Conservation (phyloP, 2,888 invertebrate species). For the Amiota minor region DNA sequence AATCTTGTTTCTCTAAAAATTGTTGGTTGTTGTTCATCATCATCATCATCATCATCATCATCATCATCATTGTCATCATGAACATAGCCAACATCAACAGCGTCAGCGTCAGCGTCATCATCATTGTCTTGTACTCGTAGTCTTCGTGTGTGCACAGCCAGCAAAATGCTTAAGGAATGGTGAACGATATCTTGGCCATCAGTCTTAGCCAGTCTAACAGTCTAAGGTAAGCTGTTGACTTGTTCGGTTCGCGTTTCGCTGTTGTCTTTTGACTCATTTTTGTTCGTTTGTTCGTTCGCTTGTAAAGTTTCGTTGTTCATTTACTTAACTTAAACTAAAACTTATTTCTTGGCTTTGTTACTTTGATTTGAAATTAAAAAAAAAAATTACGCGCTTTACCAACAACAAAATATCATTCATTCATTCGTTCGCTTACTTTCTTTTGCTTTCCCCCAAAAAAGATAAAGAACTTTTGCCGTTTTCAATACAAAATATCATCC, state of each 20-base stretch:
- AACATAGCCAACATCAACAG: neutral
- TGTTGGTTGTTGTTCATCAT: neutral
- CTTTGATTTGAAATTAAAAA: neutral
- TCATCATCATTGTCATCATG: neutral
- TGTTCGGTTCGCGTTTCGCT: slow-evolving; percentile 63
- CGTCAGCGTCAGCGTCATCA: slow-evolving; percentile 22
- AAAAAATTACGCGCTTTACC: neutral
- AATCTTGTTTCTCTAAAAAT: no score
- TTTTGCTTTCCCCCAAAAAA: slow-evolving; percentile 9
- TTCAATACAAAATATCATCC: neutral
- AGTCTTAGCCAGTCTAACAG: no score
- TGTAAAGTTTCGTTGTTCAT: neutral
- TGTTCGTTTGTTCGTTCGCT: slow-evolving; percentile 24
- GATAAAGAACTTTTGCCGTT: slow-evolving; percentile 16
- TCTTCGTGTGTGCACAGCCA: slow-evolving; percentile 1
- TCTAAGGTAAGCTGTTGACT: slow-evolving; percentile 71
- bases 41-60: slow-evolving; percentile 14
- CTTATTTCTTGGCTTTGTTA: no score
- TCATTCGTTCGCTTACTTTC: neutral
- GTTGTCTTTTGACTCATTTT: neutral
- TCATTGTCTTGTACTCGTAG: slow-evolving; percentile 9
- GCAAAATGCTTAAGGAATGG: slow-evolving; percentile 71
- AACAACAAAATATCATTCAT: no score
- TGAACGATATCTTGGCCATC: slow-evolving; percentile 68
- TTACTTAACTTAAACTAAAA: no score